Evolutionary conservation across 2,113 vertebrate species (phyloP), one percentile per base, ranked within the genome.

Genomic region (Circaetus cinerascens): DNA sequence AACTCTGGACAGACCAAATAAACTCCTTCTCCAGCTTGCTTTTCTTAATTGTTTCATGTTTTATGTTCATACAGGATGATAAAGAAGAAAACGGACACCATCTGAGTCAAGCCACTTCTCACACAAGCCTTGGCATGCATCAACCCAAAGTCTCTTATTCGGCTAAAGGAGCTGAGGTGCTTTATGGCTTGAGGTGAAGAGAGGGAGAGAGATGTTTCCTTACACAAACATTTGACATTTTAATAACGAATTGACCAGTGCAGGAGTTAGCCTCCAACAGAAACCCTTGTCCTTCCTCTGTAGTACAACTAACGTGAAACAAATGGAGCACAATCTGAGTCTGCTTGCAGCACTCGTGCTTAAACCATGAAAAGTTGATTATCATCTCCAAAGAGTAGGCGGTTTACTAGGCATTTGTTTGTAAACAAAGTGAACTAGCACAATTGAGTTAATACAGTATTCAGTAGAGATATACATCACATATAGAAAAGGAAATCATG

Each of bases 251-350:
- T 9, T 23, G 62, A 53, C 40, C 38, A 4, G 13, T 13, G 45
- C 32, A 19, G 32, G 69, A 7, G 59, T 4, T 7, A 11, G 10
- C 27, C 18, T 38, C 69, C 88, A 25, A 4, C 51, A 50, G 77
- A 81, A 48, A 18, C 30, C 21, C 21, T 16, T 20, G 30, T 30
- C 50, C 23, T 67, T 14, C 50, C 77, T 22, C 50, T 9, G 16
- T 2, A 5, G 41, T 5, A 23, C n/a, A 40, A 5, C 34, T 21
- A 7, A 4, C 0, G 2, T 3, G 40, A 15, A 48, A 10, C 16
- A 16, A 30, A 11, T 1, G 38, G 40, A 38, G 76, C 67, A 5
- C 16, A 3, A 1, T 5, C 34, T 2, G 38, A 12, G 74, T 3
- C 40, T 45, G 59, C 32, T 6, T 10, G 48, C 22, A 29, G 62